Base-by-base conservation (phyloP, 1,140 invertebrate species). In the Drosophila ogumai region DNA sequence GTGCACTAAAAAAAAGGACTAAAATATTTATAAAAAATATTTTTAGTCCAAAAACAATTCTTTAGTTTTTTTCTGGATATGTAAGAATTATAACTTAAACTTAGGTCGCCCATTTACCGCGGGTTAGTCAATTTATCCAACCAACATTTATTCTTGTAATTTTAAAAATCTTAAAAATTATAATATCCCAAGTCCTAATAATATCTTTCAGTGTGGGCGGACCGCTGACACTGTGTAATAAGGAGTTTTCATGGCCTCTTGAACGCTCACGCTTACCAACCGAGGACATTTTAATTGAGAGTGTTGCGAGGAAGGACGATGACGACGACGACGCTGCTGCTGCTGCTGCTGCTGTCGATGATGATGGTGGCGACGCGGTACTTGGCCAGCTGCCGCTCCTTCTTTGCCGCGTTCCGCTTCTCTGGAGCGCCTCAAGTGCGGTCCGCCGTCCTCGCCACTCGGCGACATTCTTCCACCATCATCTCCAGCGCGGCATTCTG, bases 251-350 rank as follows among this genome's bases (percentile, higher is more conserved):
- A 88, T 88, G 85, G 85, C 85, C 85, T 90, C 85, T 88, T 88
- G 85, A 88, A 88, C 81, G 85, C 82, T 88, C 79, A 90, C 85
- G 85, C 85, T 90, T 85, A 88, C 85, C 81, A 85, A 90, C 85
- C 85, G 85, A 88, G 85, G 81, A 88, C 85, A 90, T 88, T 88
- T 88, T 88, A 88, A 88, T 88, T 88, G 85, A 90, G 85, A 90
- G 85, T 88, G 85, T 85, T 90, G 85, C 85, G 49, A 82, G 84
- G 82, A 66, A 60, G 43, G 56, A 76, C 46, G 72, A 56, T 32
- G 61, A 19, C 28, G 59, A 41, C 32, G 38, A 66, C 61, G 52
- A 60, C 38, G 15, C 15, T 28, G 25, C 15, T 31, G 7, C 15
- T 31, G 47, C 5, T 31, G 61, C 65, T 61, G 12, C 19, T 25